Percentiles rank a stretch among this genome's conserved stretches.
These are phyloP conservation scores for Heliothis virescens DNA, from an alignment of 1,140 invertebrate species.

Conservation along the genomic window DNA sequence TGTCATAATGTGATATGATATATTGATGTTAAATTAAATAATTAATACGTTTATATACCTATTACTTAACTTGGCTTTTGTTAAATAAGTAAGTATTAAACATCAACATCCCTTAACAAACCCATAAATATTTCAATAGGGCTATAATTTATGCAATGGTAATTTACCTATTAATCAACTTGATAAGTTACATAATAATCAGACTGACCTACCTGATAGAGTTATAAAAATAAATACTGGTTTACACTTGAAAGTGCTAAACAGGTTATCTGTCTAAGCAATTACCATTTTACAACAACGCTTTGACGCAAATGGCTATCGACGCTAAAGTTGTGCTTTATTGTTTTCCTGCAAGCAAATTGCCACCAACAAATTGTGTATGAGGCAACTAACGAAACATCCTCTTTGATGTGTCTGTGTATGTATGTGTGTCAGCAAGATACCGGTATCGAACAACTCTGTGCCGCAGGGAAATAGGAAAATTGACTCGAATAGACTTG, in stretches of 20 bases:
- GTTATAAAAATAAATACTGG: slow-evolving; percentile 66
- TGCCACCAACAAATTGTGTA: slow-evolving; percentile 34
- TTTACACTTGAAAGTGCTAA: slow-evolving; percentile 67
- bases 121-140: not conserved
- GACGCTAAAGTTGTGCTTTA: slow-evolving; percentile 57
- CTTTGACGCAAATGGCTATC: slow-evolving; percentile 59
- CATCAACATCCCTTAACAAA: not conserved
- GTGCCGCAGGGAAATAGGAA: slow-evolving; percentile 9
- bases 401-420: slow-evolving; percentile 15
- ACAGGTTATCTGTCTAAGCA: slow-evolving; percentile 63
- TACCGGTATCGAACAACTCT: slow-evolving; percentile 8
- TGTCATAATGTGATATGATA: no score
- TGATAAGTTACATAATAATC: slow-evolving; percentile 33
- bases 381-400: slow-evolving; percentile 23
- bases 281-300: slow-evolving; percentile 67
- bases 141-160: not conserved
- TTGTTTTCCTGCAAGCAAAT: slow-evolving; percentile 50
- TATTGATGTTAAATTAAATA: no score
- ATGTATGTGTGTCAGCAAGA: slow-evolving; percentile 37
- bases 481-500: slow-evolving; percentile 17
- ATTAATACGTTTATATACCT: no score
- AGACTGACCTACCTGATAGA: slow-evolving; percentile 30
- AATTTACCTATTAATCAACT: not conserved
- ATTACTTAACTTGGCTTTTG: no score
- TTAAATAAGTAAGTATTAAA: no score